Base-by-base conservation (phyloP, 2,797 vertebrate genomes). In the Lerista edwardsae region DNA sequence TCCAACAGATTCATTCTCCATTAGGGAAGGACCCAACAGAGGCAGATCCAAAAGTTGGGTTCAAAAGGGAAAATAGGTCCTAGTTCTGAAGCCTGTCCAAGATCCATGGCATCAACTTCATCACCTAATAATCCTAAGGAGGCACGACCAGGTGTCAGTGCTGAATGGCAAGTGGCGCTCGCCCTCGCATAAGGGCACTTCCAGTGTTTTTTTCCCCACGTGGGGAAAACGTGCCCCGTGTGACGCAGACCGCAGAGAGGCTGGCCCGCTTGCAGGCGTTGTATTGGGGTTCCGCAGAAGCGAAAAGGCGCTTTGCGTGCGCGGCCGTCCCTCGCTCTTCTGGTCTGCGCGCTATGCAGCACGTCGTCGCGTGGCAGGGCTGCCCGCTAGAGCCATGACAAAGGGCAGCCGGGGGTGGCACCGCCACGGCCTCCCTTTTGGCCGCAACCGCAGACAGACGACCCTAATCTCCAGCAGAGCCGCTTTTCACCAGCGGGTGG, bases 391-490 rank as follows among this genome's bases (percentile, higher is more conserved):
- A 55, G 51, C 51, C 2, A 17, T 15, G 14, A 55, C 12, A 1
- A 31, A 67, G 9, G 74, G 47, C 75, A 23, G 29, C n/a, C 3
- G 19, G 71, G 5, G 71, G 34, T 25, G 31, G 31, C 39, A 39
- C 14, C 29, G 3, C 51, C n/a, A 27, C 85, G 89, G 87, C 68
- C 91, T 88, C 80, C 44, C 25, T 55, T 14, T 19, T 34, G 39
- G 61, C 62, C 25, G 57, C 15, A 59, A 14, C 68, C 31, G 34
- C 51, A 61, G 36, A 19, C 55, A 7, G 27, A 21, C 17, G 15
- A 19, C 3, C 9, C 67, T 81, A 29, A 29, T 25, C 67, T n/a
- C 68, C 57, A 2, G 25, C 31, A 34, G 67, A 44, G 36, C 12
- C 4, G 29, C 69, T 44, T 34, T 73, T 23, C 21, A 47, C 68